These are phyloP conservation scores for Cranoglanis bouderius DNA, from an alignment of 2,113 vertebrate genomes.

Conservation along the genomic window DNA sequence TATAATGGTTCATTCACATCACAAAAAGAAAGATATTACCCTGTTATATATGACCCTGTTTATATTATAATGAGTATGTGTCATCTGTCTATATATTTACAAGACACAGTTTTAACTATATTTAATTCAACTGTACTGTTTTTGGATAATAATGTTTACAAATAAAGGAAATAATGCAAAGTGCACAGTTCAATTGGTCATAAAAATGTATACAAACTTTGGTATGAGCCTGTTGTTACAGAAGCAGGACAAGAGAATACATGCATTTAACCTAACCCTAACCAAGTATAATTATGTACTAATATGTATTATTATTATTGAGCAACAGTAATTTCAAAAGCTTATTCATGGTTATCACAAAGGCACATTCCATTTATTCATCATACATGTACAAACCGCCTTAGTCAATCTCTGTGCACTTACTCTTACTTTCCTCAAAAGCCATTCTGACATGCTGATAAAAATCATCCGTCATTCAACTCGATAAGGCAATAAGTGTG, in stretches of 20 bases:
- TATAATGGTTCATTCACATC: constrained; percentile 58
- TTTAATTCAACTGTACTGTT: not conserved
- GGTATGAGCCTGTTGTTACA: constrained; percentile 33
- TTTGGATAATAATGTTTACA: constrained; percentile 1
- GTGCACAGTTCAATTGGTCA: constrained; percentile 43
- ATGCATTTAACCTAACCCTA: not conserved
- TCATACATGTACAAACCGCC: not conserved
- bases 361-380: constrained; percentile 9
- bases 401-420: not conserved
- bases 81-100: constrained; percentile 5
- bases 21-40: constrained; percentile 53
- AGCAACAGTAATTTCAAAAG: not conserved
- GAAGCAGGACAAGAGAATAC: not conserved
- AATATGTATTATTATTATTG: too few relatives aligned
- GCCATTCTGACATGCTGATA: not conserved
- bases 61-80: constrained; percentile 13
- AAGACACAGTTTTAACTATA: not conserved
- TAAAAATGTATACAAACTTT: constrained; percentile 36
- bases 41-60: constrained; percentile 39
- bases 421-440: constrained; percentile 26
- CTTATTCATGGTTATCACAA: not conserved
- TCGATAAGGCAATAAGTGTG: not conserved
- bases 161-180: constrained; percentile 38
- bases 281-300: not conserved
- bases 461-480: not conserved